phyloP scores from a whole-genome alignment of 1,140 invertebrate genomes.

The Drosophila rufa region DNA sequence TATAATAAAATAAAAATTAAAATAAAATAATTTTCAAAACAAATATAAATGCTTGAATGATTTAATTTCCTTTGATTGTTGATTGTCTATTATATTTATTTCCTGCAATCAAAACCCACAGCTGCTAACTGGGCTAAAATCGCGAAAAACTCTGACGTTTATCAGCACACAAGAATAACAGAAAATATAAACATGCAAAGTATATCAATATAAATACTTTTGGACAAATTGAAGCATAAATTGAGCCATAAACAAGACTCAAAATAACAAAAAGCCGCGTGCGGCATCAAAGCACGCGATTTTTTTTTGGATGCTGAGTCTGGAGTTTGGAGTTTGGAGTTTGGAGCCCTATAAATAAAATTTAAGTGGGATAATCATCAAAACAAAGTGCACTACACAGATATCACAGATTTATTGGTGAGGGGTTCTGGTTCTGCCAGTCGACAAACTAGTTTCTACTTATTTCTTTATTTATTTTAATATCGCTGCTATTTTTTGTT shows the following conservation, averaged over 20 bases:
- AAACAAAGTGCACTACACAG: constrained; percentile 53
- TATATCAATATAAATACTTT: constrained; percentile 6
- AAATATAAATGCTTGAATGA: not conserved
- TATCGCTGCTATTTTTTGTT: constrained; percentile 17
- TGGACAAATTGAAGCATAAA: constrained; percentile 3
- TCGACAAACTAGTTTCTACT: constrained; percentile 17
- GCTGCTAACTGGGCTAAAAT: not conserved
- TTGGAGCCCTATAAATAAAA: constrained; percentile 38
- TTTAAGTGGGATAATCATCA: constrained; percentile 60
- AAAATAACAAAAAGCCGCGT: not conserved
- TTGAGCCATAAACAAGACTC: constrained; percentile 6
- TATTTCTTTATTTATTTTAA: constrained; percentile 39
- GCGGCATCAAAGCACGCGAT: not conserved
- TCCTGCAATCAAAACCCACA: no score
- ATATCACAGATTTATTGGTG: constrained; percentile 6
- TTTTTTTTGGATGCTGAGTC: not conserved
- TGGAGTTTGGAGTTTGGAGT: no score
- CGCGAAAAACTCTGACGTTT: not conserved
- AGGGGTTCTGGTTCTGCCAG: constrained; percentile 18
- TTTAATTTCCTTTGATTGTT: not conserved
- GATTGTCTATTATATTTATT: not conserved
- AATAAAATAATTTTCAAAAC: no score
- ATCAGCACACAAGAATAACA: not conserved
- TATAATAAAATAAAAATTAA: not conserved
- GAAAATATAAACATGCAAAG: not conserved